A percentile compares a stretch with the other conserved stretches of the same genome.
Evolutionary conservation across 2,113 vertebrate genomes (phyloP).

Genomic region (Dinomys branickii): DNA sequence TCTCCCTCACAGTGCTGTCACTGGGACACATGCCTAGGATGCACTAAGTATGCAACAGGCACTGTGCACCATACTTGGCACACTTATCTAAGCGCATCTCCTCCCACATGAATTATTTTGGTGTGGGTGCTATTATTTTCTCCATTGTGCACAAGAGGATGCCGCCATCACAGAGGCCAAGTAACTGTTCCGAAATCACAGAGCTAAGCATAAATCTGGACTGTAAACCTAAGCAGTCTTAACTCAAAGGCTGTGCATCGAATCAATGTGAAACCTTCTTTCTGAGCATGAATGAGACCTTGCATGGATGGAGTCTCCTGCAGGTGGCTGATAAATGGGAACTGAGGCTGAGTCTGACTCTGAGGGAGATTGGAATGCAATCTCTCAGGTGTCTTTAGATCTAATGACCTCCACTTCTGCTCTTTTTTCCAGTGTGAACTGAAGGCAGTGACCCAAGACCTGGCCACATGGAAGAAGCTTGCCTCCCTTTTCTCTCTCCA

Average conservation of each 20-base stretch:
- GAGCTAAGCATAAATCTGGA: not conserved
- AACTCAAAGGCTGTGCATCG: not conserved
- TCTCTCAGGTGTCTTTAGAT: slow-evolving; percentile 30
- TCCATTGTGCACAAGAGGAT: not conserved
- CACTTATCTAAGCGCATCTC: not conserved
- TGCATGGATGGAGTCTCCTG: not conserved
- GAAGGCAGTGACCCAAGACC: not conserved
- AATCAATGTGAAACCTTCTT: not conserved
- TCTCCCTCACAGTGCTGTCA: not conserved
- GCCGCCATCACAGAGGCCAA: not conserved
- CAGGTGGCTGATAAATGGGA: not conserved
- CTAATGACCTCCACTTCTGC: not conserved
- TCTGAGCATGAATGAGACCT: not conserved
- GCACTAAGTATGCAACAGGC: not conserved
- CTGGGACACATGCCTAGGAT: not conserved
- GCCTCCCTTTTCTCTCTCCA: not conserved
- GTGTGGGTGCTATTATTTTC: not conserved
- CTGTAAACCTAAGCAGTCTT: not conserved
- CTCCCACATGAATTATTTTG: not conserved
- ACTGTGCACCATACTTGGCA: not conserved
- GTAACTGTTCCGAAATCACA: not conserved
- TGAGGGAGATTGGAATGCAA: not conserved
- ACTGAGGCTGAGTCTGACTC: not conserved
- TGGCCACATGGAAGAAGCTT: not conserved
- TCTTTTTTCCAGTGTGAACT: not conserved